A percentile compares a stretch with the other conserved stretches of the same genome.
These are phyloP conservation scores for Ceyx erithaca DNA, from an alignment of 2,797 vertebrate species.

Conservation along the genomic window DNA sequence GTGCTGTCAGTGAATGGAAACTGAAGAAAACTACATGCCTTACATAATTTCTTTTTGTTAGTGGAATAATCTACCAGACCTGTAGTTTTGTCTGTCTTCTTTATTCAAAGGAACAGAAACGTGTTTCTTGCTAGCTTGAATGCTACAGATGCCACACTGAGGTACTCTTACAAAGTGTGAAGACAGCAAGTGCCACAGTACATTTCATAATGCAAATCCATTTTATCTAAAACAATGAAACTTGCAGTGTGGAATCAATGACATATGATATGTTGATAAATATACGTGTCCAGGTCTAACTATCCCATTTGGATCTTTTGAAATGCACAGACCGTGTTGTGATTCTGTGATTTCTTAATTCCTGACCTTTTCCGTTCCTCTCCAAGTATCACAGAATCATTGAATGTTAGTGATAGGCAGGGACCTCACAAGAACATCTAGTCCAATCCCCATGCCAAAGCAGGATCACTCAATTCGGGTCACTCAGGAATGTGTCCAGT, in stretches of 20 bases:
- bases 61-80: not conserved
- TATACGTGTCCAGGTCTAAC: not conserved
- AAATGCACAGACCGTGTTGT: not conserved
- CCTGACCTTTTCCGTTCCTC: not conserved
- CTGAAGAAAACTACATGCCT: not conserved
- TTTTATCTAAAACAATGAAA: not conserved
- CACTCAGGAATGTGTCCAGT: no score
- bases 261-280: not conserved
- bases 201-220: not conserved
- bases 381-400: not conserved
- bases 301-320: not conserved
- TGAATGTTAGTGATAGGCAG: no score
- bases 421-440: no score
- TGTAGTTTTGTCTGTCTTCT: not conserved
- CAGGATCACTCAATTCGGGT: no score
- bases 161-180: not conserved
- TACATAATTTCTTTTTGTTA: not conserved
- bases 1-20: not conserved
- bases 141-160: not conserved
- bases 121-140: not conserved
- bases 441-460: no score
- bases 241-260: not conserved
- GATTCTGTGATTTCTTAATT: not conserved
- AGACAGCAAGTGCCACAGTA: not conserved
- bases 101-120: not conserved